phyloP scores from a whole-genome alignment of 2,113 vertebrate genomes.

The Ploceus nigricollis region DNA sequence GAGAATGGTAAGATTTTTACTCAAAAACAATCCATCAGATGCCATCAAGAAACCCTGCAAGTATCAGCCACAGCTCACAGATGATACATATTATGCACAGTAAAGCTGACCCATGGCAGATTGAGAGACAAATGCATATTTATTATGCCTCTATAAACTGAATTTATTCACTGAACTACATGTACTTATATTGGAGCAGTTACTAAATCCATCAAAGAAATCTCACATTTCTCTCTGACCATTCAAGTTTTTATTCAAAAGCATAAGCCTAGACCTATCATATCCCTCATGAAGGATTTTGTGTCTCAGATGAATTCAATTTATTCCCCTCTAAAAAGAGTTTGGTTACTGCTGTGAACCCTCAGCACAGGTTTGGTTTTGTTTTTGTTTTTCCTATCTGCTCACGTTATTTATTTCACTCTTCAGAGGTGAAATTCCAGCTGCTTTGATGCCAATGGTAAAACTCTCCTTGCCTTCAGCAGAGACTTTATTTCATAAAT shows the following conservation, averaged over 20 bases:
- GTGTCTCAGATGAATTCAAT: not conserved
- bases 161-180: not conserved
- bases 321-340: not conserved
- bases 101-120: not conserved
- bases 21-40: constrained; percentile 5
- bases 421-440: constrained; percentile 7
- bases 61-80: not conserved
- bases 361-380: not conserved
- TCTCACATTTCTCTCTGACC: not conserved
- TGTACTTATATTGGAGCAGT: not conserved
- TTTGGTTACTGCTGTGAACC: not conserved
- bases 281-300: not conserved
- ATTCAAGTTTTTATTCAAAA: not conserved
- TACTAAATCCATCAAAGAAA: not conserved
- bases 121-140: not conserved
- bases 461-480: constrained; percentile 12
- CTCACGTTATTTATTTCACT: constrained; percentile 1
- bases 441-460: not conserved
- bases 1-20: constrained; percentile 5
- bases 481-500: not conserved
- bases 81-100: not conserved
- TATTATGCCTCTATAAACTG: not conserved
- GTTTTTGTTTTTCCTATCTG: not conserved
- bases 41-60: not conserved
- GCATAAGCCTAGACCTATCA: not conserved